Percentiles rank a stretch among this genome's conserved stretches.
phyloP scores from a whole-genome alignment of 2,888 invertebrate genomes.

The Brenthis daphne region DNA sequence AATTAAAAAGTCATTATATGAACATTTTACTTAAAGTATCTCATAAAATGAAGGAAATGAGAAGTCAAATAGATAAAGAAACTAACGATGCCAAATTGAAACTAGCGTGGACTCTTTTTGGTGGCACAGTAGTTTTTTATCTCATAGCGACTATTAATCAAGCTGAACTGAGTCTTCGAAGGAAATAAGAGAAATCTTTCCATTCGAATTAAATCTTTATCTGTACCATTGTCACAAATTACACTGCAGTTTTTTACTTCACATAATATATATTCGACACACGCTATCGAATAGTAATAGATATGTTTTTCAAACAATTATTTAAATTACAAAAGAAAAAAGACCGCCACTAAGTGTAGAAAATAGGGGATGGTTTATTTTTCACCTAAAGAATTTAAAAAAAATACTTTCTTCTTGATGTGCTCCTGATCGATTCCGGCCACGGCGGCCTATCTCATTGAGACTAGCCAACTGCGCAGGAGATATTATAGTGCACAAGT shows the following conservation, averaged over 20 bases:
- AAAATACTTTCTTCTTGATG: too few species aligned
- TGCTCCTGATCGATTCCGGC: too few species aligned
- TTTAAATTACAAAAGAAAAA: too few species aligned
- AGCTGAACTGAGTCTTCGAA: constrained; percentile 41
- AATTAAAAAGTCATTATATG: too few species aligned
- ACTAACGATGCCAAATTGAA: constrained; percentile 35
- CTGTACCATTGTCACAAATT: neutral
- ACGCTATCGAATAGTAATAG: too few species aligned
- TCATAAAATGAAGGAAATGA: neutral
- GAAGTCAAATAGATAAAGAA: constrained; percentile 19
- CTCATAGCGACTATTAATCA: constrained; percentile 15
- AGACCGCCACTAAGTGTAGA: too few species aligned
- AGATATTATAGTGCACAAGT: too few species aligned
- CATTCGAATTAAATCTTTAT: constrained; percentile 66
- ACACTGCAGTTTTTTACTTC: neutral
- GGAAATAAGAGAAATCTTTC: constrained; percentile 68
- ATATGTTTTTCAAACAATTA: too few species aligned
- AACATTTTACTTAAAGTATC: neutral
- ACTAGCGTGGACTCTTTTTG: constrained; percentile 33
- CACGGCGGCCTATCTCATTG: too few species aligned
- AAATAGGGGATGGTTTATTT: too few species aligned
- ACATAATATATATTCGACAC: neutral
- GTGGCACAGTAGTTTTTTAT: constrained; percentile 38
- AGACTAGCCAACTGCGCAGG: too few species aligned
- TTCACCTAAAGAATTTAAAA: too few species aligned